phyloP scores from a whole-genome alignment of 2,113 vertebrate genomes.

The Baryphthengus martii region DNA sequence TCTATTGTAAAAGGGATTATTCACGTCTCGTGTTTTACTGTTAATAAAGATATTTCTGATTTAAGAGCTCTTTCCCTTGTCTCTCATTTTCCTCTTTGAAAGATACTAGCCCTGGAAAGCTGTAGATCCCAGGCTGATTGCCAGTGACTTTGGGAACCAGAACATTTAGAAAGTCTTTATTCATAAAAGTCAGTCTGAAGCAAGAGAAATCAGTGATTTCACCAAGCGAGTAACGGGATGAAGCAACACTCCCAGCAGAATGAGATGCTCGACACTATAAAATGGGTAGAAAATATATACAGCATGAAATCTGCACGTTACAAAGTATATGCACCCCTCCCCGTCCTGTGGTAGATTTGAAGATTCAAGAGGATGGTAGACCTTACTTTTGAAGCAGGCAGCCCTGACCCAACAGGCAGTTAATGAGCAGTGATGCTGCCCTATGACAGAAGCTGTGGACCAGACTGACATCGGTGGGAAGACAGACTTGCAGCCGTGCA shows the following conservation, averaged over 20 bases:
- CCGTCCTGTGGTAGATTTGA: neutral
- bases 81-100: neutral
- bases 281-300: neutral
- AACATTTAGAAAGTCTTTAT: neutral
- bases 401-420: neutral
- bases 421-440: neutral
- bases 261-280: neutral
- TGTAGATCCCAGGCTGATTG: neutral
- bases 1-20: conserved; percentile 59
- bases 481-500: neutral
- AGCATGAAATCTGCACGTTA: neutral
- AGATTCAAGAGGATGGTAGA: neutral
- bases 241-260: neutral
- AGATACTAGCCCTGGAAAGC: neutral
- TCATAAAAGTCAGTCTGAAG: neutral
- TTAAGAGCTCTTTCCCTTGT: neutral
- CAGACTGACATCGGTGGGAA: neutral
- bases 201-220: neutral
- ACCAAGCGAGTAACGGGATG: neutral
- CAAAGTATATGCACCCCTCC: neutral
- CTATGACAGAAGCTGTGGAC: neutral
- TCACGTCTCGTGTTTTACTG: conserved; percentile 52
- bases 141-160: neutral
- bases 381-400: neutral
- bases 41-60: conserved; percentile 64